Base-by-base conservation (phyloP, 2,888 invertebrate species). In the Oscheius myriophilus region DNA sequence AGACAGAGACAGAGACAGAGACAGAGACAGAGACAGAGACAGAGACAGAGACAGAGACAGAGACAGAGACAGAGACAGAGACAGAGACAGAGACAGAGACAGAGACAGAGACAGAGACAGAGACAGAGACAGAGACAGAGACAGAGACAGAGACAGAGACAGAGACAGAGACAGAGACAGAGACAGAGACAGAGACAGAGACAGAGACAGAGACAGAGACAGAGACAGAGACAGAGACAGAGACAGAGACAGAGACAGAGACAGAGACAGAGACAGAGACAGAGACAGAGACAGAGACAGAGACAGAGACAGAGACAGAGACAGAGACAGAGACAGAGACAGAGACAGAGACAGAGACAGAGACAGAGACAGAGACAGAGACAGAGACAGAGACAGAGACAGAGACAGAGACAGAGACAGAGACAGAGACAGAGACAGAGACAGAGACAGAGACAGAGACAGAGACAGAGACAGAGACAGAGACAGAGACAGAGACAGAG, bases 51-150 rank as follows among this genome's bases (percentile, higher is more conserved):
- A 21, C 4, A 18, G 23, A 12, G 18, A 52, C 2, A 52, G 18
- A 52, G 52, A n/a, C n/a, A 52, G 52, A 52, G 18, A 18, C 2
- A 52, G 14, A 52, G 52, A 52, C n/a, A 52, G 52, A 52, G 14
- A 18, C n/a, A n/a, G 18, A 52, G 52, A 52, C 1, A 21, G 9
- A 49, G 21, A 49, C 4, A 49, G 49, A 49, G 49, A 21, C 4
- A 18, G 23, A 12, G 18, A 52, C 2, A 52, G 18, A 52, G 52
- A n/a, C n/a, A 52, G 52, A 52, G 18, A 18, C 2, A 52, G 14
- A 52, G 52, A 52, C n/a, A 52, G 52, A 52, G 14, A 18, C n/a
- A n/a, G 18, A 52, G 52, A 52, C 1, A 21, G 9, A 49, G 21
- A 49, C 4, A 49, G 49, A 49, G 49, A 21, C 4, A 18, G 23